These are phyloP conservation scores for Neoascia interrupta DNA, from an alignment of 2,888 invertebrate species.

Conservation along the genomic window DNA sequence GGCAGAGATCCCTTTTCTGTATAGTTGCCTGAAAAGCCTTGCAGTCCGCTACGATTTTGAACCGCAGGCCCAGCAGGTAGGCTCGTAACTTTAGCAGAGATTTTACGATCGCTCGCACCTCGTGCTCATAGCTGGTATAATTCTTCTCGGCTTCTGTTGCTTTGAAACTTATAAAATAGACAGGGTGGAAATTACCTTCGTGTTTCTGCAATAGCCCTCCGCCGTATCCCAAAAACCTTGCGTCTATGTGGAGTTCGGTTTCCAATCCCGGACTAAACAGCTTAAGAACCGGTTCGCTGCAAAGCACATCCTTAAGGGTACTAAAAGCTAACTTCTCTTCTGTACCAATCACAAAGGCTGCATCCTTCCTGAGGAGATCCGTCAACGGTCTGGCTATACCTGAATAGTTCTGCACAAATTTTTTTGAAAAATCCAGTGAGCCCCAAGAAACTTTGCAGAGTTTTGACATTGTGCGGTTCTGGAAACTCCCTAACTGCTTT, in stretches of 20 bases:
- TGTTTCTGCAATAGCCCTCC: constrained; percentile 5
- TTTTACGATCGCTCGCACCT: not conserved
- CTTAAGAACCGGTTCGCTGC: not conserved
- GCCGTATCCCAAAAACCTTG: not conserved
- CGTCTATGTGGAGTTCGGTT: constrained; percentile 7
- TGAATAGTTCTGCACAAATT: too few species aligned
- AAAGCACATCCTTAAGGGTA: not conserved
- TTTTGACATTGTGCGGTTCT: constrained; percentile 17
- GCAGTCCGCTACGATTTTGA: not conserved
- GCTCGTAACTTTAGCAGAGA: too few species aligned
- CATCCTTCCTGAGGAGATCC: constrained; percentile 8
- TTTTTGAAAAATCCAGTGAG: constrained; percentile 6
- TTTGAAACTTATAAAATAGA: constrained; percentile 49
- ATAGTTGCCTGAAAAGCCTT: too few species aligned
- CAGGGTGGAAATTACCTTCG: constrained; percentile 38
- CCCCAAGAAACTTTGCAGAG: constrained; percentile 22
- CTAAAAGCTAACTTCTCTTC: constrained; percentile 3
- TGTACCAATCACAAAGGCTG: constrained; percentile 1
- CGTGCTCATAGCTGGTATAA: constrained; percentile 11
- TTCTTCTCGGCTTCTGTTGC: constrained; percentile 3
- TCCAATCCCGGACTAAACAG: not conserved
- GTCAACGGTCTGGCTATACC: constrained; percentile 7
- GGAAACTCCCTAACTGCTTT: constrained; percentile 22
- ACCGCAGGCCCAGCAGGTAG: too few species aligned
- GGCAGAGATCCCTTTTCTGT: too few species aligned